Evolutionary conservation across 2,113 vertebrate genomes (phyloP).

Genomic region (Prietella phreatophila): DNA sequence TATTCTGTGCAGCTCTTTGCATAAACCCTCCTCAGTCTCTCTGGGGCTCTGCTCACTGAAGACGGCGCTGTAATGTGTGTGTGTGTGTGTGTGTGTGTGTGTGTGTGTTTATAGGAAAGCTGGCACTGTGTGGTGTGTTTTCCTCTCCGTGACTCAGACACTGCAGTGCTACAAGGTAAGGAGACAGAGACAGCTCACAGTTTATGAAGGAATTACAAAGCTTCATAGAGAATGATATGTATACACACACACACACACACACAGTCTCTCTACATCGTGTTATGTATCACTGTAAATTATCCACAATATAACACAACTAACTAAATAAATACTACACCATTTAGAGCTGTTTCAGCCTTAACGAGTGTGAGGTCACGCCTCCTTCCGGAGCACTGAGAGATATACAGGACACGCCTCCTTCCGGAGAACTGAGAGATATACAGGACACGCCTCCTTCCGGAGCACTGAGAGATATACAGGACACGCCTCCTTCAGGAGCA

Average conservation of each 20-base stretch:
- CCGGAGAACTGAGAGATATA: no score
- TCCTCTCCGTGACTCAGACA: conserved; percentile 67
- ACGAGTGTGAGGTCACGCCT: no score
- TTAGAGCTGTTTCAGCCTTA: background rate
- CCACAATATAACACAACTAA: background rate
- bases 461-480: no score
- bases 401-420: no score
- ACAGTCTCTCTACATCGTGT: background rate
- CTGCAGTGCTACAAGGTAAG: conserved; percentile 57
- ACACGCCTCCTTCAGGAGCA: no score
- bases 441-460: no score
- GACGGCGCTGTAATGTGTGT: background rate
- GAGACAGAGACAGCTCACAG: background rate
- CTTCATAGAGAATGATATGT: background rate
- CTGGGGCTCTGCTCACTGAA: conserved; percentile 26
- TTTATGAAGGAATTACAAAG: conserved; percentile 29
- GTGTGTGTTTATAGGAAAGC: conserved; percentile 33
- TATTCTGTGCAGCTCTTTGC: conserved; percentile 31
- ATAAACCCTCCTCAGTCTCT: conserved; percentile 38
- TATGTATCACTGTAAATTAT: background rate
- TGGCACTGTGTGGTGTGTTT: conserved; percentile 49
- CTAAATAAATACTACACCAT: background rate
- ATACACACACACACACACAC: conserved; percentile 20
- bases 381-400: no score
- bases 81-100: background rate